phyloP scores from a whole-genome alignment of 2,888 invertebrate genomes.

The Andrena praecox region DNA sequence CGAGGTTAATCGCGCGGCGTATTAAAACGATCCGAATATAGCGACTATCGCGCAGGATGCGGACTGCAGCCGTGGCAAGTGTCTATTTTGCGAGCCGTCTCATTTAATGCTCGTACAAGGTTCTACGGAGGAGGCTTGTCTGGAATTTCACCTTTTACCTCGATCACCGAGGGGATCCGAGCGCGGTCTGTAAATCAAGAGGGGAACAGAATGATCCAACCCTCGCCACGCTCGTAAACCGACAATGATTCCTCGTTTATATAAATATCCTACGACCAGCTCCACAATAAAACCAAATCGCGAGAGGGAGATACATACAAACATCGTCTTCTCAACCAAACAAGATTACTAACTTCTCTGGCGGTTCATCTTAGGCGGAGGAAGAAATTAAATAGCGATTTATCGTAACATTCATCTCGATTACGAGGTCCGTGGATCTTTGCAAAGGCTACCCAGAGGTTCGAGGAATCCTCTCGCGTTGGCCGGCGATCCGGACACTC shows the following conservation, averaged over 20 bases:
- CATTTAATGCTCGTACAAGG: constrained; percentile 44
- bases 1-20: not conserved
- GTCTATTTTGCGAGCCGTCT: constrained; percentile 39
- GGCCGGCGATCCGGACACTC: not conserved
- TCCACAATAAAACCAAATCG: constrained; percentile 13
- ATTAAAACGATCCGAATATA: constrained; percentile 17
- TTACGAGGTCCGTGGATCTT: not conserved
- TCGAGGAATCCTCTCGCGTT: constrained; percentile 6
- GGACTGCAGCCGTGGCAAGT: constrained; percentile 44
- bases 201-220: constrained; percentile 2
- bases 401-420: constrained; percentile 12
- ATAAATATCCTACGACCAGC: constrained; percentile 9
- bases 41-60: constrained; percentile 22
- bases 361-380: not conserved
- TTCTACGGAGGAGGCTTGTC: constrained; percentile 48
- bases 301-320: not conserved
- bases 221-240: constrained; percentile 10
- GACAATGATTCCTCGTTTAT: constrained; percentile 5
- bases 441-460: not conserved
- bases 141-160: constrained; percentile 65
- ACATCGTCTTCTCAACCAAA: not conserved
- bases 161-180: constrained; percentile 37
- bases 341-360: not conserved
- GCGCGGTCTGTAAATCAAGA: constrained; percentile 28
- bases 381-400: not conserved